Percentiles rank a stretch among this genome's conserved stretches.
Conservation (phyloP, 1,140 invertebrate species). For the Camponotus vicinus region DNA sequence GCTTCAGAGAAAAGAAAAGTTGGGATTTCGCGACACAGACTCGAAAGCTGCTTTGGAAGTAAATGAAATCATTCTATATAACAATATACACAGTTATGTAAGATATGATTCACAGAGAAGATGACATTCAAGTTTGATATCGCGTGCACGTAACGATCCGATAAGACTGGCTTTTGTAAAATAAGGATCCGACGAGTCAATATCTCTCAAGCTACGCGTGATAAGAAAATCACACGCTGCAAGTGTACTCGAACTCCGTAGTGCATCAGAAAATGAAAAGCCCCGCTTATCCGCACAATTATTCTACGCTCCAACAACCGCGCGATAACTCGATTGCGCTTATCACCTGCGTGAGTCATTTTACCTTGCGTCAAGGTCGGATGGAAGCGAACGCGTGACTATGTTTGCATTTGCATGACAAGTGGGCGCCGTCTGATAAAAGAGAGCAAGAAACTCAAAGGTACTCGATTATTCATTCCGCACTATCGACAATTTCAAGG, state of each 20-base stretch:
- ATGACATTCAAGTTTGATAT: conserved; percentile 6
- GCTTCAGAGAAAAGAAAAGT: neutral
- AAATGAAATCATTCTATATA: neutral
- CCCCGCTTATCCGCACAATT: conserved; percentile 23
- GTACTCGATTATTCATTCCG: neutral
- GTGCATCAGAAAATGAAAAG: conserved; percentile 30
- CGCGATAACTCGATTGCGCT: conserved; percentile 16
- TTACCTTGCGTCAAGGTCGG: conserved; percentile 29
- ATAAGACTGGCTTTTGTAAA: conserved; percentile 1
- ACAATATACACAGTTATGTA: too few species aligned
- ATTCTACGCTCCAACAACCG: neutral
- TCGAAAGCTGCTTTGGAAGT: neutral
- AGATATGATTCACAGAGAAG: neutral
- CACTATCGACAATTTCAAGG: neutral
- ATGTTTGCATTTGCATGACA: neutral
- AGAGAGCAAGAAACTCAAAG: neutral
- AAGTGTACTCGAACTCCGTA: neutral
- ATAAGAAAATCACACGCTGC: conserved; percentile 26
- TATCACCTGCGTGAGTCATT: conserved; percentile 48
- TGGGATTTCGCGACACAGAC: neutral
- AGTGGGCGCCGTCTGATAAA: conserved; percentile 8
- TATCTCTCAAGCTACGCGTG: conserved; percentile 19
- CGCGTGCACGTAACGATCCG: neutral
- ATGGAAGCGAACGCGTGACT: neutral
- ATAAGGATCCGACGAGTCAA: neutral